These are phyloP conservation scores for Himalopsyche anomala DNA, from an alignment of 2,888 invertebrate genomes.

Conservation along the genomic window DNA sequence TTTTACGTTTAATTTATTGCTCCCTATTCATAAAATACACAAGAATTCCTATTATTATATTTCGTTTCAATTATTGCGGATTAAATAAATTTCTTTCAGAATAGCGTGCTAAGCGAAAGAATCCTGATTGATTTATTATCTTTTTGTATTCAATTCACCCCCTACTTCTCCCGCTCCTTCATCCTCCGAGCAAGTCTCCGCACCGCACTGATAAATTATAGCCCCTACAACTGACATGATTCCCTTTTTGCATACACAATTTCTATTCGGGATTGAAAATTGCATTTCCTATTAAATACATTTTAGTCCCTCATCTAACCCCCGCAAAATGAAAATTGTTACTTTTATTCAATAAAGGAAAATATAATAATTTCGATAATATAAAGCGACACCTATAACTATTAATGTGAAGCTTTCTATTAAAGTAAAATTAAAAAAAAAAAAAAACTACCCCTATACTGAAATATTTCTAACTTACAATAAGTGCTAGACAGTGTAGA, in stretches of 20 bases:
- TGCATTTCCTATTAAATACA: neutral
- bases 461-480: no score
- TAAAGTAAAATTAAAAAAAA: no score
- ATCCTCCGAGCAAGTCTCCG: neutral
- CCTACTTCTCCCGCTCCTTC: neutral
- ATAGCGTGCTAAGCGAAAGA: conserved; percentile 15
- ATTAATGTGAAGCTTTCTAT: no score
- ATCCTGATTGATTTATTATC: conserved; percentile 31
- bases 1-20: no score
- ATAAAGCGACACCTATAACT: no score
- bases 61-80: conserved; percentile 12
- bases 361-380: no score
- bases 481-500: no score
- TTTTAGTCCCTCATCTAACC: neutral
- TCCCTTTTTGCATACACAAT: conserved; percentile 15
- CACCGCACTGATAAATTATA: conserved; percentile 34
- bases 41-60: neutral
- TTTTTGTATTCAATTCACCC: conserved; percentile 26
- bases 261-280: neutral
- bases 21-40: neutral
- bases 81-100: conserved; percentile 16
- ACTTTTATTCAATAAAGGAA: no score
- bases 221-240: conserved; percentile 9
- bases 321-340: no score
- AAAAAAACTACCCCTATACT: no score